A percentile compares a stretch with the other conserved stretches of the same genome.
Evolutionary conservation across 2,113 vertebrate genomes (phyloP).

Genomic region (Alces alces): DNA sequence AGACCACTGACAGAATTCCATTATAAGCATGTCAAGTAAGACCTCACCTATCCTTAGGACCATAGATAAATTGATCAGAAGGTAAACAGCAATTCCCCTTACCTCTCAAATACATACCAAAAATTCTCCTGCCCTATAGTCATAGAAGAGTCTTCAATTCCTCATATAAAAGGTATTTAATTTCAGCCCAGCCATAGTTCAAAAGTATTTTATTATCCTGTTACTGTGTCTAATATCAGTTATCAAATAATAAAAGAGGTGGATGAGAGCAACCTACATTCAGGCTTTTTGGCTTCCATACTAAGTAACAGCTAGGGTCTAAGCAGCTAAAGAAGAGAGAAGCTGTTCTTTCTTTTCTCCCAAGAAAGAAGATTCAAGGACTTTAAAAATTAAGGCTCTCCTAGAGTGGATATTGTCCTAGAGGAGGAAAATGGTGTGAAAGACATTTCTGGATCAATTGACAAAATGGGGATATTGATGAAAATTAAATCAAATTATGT

Average conservation of each 20-base stretch:
- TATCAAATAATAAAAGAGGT: neutral
- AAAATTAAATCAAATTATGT: neutral
- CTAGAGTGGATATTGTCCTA: neutral
- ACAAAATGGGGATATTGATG: neutral
- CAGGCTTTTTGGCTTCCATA: neutral
- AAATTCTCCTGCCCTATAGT: neutral
- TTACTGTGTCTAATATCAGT: neutral
- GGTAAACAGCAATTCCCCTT: neutral
- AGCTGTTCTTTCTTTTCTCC: neutral
- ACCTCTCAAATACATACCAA: neutral
- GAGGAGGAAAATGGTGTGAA: neutral
- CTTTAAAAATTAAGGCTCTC: neutral
- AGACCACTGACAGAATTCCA: neutral
- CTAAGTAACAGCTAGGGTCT: neutral
- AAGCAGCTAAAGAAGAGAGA: neutral
- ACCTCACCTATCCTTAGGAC: neutral
- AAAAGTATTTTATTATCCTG: neutral
- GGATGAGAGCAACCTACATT: neutral
- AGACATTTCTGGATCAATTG: neutral
- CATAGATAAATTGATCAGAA: neutral
- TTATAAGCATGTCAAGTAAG: neutral
- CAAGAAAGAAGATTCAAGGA: neutral
- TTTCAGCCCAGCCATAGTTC: neutral
- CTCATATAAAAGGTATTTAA: neutral
- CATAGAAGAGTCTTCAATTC: neutral